Evolutionary conservation across 2,797 vertebrate genomes (phyloP), one percentile per base, ranked within the genome.

Genomic region (Pelochelys cantorii): DNA sequence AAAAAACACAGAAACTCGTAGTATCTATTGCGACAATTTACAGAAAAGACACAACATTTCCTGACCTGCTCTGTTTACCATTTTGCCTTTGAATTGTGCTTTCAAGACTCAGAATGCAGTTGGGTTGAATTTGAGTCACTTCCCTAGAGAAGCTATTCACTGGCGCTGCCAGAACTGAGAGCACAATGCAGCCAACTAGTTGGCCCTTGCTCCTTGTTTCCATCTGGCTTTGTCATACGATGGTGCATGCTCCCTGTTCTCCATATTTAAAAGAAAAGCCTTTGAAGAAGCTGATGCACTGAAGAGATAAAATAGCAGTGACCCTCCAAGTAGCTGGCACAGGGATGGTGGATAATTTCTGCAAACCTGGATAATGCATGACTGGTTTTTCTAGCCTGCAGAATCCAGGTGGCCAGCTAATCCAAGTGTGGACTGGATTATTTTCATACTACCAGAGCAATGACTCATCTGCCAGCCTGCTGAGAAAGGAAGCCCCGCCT

Each of bases 281-380:
- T 48, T 48, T n/a, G 17, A 65, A n/a, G 14, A 34, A 68, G 13
- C 7, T 14, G 23, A 27, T 48, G 11, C 12, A 18, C 31, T 1
- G 15, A 68, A n/a, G 17, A 15, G 62, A 71, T 71, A 20, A 71
- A 71, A 20, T 11, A 10, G 34, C 27, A n/a, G 62, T 68, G 31
- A 34, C 23, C 62, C n/a, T 34, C 29, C 13, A 20, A 2, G 10
- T 22, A 0, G 11, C 56, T 6, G 1, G 9, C 29, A 0, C 2
- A 2, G 14, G 54, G 15, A 22, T 5, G 0, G 22, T 2, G 11
- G 84, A 23, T 2, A 6, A 55, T 22, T 5, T 0, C 42, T 1
- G 31, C 7, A 0, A 5, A n/a, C 7, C 1, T 37, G 55, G 2
- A 22, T 22, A 34, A 68, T 1, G 23, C 37, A 31, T 1, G 3